These are phyloP conservation scores for Phoenicopterus ruber DNA, from an alignment of 2,113 vertebrate genomes.

Conservation along the genomic window DNA sequence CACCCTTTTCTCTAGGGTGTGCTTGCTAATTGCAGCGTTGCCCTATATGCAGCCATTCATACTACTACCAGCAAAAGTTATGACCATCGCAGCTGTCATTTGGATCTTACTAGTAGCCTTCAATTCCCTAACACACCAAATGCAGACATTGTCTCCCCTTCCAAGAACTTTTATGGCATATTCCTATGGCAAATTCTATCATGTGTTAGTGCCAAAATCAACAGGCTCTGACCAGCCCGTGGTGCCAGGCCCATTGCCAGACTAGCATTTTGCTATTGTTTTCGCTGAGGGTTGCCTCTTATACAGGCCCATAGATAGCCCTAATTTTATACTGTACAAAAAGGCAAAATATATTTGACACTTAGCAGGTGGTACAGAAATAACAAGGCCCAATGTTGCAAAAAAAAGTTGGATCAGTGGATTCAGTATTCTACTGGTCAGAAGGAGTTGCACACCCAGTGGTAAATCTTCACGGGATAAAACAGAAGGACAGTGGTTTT, in stretches of 20 bases:
- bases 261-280: not conserved
- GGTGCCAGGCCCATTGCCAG: not conserved
- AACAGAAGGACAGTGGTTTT: not conserved
- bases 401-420: not conserved
- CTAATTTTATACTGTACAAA: not conserved
- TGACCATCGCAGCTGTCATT: not conserved
- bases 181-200: not conserved
- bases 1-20: no score
- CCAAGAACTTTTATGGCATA: not conserved
- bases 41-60: not conserved
- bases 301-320: not conserved
- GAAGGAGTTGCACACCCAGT: not conserved
- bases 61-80: not conserved
- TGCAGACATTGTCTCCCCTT: not conserved
- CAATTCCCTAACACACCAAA: not conserved
- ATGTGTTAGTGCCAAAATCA: not conserved
- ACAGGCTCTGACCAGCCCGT: not conserved
- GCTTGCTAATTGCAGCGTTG: not conserved
- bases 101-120: not conserved
- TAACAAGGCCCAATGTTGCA: not conserved
- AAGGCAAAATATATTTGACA: not conserved
- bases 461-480: not conserved
- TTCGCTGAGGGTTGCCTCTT: not conserved
- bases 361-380: not conserved
- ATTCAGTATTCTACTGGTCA: not conserved